Conservation (phyloP, 2,888 invertebrate genomes). For the Andrena bucephala region DNA sequence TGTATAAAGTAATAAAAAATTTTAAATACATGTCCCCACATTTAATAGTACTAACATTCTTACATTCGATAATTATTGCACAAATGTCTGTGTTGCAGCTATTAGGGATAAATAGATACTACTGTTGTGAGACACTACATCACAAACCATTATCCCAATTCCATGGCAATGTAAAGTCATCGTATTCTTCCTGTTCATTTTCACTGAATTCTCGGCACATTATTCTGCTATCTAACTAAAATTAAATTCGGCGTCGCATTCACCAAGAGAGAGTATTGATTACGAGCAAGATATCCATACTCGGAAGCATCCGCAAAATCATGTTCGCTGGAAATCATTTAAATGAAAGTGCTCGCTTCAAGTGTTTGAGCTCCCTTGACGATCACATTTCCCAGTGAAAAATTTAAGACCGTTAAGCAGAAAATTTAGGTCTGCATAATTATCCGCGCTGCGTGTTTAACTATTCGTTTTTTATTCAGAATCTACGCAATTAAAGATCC, state of each 20-base stretch:
- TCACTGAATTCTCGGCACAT: too few relatives aligned
- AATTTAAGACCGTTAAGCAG: slow-evolving; percentile 17
- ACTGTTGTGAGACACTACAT: too few relatives aligned
- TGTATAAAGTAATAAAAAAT: too few relatives aligned
- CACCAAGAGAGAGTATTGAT: neutral
- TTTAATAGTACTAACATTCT: too few relatives aligned
- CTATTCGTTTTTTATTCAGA: slow-evolving; percentile 24
- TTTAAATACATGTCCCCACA: too few relatives aligned
- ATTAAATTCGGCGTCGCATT: neutral
- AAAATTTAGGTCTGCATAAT: slow-evolving; percentile 44
- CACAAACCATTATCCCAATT: too few relatives aligned
- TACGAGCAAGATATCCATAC: neutral
- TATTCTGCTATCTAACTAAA: too few relatives aligned
- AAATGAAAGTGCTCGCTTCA: neutral
- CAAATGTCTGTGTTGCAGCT: too few relatives aligned
- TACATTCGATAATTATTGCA: too few relatives aligned
- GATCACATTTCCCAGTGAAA: slow-evolving; percentile 2
- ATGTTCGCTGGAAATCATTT: neutral
- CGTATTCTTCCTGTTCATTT: too few relatives aligned
- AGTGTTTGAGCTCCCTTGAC: neutral
- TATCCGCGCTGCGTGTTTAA: slow-evolving; percentile 26
- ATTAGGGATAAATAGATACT: too few relatives aligned
- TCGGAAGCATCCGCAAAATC: neutral
- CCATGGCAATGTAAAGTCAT: too few relatives aligned
- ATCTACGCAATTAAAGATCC: slow-evolving; percentile 35